Evolutionary conservation across 2,797 vertebrate genomes (phyloP), one percentile per base, ranked within the genome.

Genomic region (Sebastes trivittatus): DNA sequence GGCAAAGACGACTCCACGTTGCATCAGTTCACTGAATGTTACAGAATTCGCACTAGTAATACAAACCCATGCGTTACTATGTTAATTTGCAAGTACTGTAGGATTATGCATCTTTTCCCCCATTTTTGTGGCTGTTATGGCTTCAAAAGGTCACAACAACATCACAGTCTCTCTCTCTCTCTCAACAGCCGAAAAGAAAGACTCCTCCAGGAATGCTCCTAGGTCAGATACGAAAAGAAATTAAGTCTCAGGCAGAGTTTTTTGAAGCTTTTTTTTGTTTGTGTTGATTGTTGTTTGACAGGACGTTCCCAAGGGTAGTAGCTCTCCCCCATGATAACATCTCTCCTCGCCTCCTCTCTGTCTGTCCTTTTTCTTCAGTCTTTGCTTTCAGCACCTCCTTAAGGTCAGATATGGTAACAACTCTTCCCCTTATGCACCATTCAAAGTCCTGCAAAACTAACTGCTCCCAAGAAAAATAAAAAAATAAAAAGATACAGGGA

Each of bases 21-120:
- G 94, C 94, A 94, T 95, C 90, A 89, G 90, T 93, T 91, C 91
- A 89, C 81, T 85, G 91, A 94, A 92, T 79, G 90, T 91, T 93
- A 95, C 90, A 92, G 91, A 93, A 93, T 85, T 92, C 61, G 88
- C 86, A 88, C 85, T 79, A 90, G 82, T 91, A 87, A 89, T 89
- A 94, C 90, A 95, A 95, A 95, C 91, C 91, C 95, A 96, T 96
- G 95, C 94, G 92, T 91, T 88, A 91, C 88, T 93, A 92, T 92
- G 85, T 92, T 90, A 91, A 90, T 92, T 88, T 83, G 93, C 86
- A 90, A 85, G 89, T 90, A 83, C 81, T 88, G 88, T 87, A 84
- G 91, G 92, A 92, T 92, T 91, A 93, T 87, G 91, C 64, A 85
- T 92, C 85, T 87, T 81, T 91, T 81, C 78, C 89, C 88, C 89